A percentile compares a stretch with the other conserved stretches of the same genome.
phyloP scores from a whole-genome alignment of 2,797 vertebrate species.

The Morus bassanus region DNA sequence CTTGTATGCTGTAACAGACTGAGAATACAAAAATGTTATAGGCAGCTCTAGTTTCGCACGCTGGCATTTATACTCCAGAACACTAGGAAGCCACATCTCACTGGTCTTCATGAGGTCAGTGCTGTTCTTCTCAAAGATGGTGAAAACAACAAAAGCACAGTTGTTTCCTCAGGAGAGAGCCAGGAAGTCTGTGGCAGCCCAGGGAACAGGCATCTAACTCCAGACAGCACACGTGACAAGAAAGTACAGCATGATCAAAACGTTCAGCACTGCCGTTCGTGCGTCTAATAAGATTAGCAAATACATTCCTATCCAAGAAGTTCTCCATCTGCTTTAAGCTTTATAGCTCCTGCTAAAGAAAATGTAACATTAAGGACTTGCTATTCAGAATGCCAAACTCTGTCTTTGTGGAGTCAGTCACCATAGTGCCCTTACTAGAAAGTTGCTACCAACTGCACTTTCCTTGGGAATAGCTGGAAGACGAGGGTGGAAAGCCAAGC shows the following conservation, averaged over 20 bases:
- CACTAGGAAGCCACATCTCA: not conserved
- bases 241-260: not conserved
- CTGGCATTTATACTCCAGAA: not conserved
- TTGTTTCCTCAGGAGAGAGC: constrained; percentile 30
- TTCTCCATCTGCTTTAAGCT: not conserved
- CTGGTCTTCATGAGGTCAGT: not conserved
- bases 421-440: not conserved
- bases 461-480: not conserved
- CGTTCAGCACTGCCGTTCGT: not conserved
- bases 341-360: not conserved
- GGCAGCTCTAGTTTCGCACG: not conserved
- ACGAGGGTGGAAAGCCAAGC: not conserved
- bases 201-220: not conserved
- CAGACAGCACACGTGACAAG: not conserved
- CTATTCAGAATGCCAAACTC: not conserved
- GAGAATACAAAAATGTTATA: not conserved
- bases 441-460: not conserved
- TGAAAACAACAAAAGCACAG: constrained; percentile 38
- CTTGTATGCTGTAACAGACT: not conserved
- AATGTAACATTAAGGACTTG: not conserved
- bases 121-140: not conserved
- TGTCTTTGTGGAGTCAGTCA: not conserved
- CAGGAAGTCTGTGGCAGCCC: constrained; percentile 25
- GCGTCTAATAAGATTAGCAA: not conserved
- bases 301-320: not conserved